Evolutionary conservation across 2,113 vertebrate genomes (phyloP), one percentile per base, ranked within the genome.

Genomic region (Peromyscus maniculatus): DNA sequence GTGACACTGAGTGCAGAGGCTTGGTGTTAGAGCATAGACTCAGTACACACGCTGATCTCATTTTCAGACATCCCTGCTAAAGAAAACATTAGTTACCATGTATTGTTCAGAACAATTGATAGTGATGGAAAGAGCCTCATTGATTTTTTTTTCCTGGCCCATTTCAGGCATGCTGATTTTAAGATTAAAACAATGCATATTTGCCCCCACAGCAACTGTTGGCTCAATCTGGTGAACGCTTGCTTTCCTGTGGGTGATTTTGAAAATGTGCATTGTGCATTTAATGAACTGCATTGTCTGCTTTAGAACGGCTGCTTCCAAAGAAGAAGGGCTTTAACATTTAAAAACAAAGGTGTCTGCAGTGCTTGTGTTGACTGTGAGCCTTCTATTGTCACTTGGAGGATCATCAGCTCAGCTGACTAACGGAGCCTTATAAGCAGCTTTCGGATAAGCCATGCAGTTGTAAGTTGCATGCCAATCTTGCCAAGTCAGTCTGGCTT

Each of bases 131-230:
- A 93, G 82, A 69, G 12, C 26, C 28, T 78, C 77, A 77, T 84
- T 83, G n/a, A n/a, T 84, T 82, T 21, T 75, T 78, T 21, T 66
- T 91, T 86, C 96, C 33, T 95, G 83, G 91, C 11, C 83, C 59
- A 82, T 97, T 98, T 95, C 75, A 91, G 83, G 13, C 82, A 67
- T 91, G 36, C 19, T 93, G 79, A 89, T 95, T 98, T 93, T 88
- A 84, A 97, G 92, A 95, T 97, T 94, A n/a, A 78, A 97, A 90
- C 82, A 10, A 31, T n/a, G 55, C 62, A 57, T 79, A 39, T 80
- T 43, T 13, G 1, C 84, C 92, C 66, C 66, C 59, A 33, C 28
- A 87, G 55, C 93, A 98, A 88, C 95, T 57, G 8, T 95, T 98
- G 87, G 89, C 31, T 80, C 91, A 91, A 9, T 93, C 83, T 97